Evolutionary conservation across 2,888 invertebrate genomes (phyloP).

Genomic region (Cheilosia variabilis): DNA sequence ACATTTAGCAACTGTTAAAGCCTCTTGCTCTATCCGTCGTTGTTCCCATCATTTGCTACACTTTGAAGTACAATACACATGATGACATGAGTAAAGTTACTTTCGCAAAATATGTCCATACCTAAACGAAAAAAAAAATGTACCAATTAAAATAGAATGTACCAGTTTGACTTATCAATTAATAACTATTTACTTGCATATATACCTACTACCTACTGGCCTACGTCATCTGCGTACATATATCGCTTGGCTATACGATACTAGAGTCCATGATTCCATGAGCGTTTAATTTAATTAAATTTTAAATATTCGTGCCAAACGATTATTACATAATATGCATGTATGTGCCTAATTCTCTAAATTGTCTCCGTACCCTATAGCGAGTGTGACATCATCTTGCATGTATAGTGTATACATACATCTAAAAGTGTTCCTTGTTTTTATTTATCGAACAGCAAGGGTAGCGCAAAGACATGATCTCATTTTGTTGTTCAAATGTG

Average conservation of each 20-base stretch:
- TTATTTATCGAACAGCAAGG: constrained; percentile 14
- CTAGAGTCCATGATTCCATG: constrained; percentile 1
- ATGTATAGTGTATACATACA: not conserved
- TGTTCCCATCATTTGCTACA: too few species aligned
- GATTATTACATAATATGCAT: constrained; percentile 6
- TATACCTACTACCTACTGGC: too few species aligned
- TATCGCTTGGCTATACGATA: not conserved
- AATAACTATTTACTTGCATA: too few species aligned
- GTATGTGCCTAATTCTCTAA: constrained; percentile 26
- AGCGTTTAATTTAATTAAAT: constrained; percentile 52
- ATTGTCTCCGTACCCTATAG: constrained; percentile 3
- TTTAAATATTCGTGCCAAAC: constrained; percentile 49
- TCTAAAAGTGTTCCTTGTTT: not conserved
- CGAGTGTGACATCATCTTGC: constrained; percentile 33
- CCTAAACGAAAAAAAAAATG: too few species aligned
- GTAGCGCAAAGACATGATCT: constrained; percentile 49
- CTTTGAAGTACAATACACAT: too few species aligned
- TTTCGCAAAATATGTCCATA: too few species aligned
- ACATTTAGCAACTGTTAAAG: too few species aligned
- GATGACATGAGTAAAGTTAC: too few species aligned
- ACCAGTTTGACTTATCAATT: too few species aligned
- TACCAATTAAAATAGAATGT: too few species aligned
- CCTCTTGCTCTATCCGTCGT: too few species aligned
- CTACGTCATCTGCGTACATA: not conserved
- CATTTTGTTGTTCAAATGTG: constrained; percentile 58